A percentile compares a stretch with the other conserved stretches of the same genome.
These are phyloP conservation scores for Psophia crepitans DNA, from an alignment of 2,113 vertebrate species.

Conservation along the genomic window DNA sequence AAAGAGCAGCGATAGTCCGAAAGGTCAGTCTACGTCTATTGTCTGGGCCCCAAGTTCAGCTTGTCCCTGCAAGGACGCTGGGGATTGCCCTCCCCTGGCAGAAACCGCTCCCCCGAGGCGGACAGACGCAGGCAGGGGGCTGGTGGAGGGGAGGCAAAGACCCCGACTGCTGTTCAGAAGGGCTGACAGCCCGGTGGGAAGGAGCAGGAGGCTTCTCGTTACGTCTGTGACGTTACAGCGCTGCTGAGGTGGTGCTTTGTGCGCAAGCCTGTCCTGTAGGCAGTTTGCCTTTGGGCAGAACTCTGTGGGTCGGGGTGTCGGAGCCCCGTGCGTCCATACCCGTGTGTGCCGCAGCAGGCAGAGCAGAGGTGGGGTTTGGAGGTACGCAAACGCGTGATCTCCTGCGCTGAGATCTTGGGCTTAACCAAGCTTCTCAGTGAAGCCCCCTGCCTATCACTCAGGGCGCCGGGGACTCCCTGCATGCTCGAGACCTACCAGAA, in stretches of 20 bases:
- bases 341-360: fast-evolving
- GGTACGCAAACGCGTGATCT: not conserved
- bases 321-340: not conserved
- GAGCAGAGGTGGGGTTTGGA: not conserved
- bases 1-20: fast-evolving
- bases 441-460: not conserved
- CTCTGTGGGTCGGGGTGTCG: fast-evolving
- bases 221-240: too few relatives aligned
- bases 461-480: not conserved
- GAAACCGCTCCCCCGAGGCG: too few relatives aligned
- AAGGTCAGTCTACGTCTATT: fast-evolving
- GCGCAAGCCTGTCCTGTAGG: not conserved
- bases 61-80: too few relatives aligned
- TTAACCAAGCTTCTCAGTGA: not conserved
- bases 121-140: too few relatives aligned
- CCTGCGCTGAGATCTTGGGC: not conserved
- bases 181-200: not conserved
- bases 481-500: not conserved
- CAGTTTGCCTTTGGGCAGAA: not conserved
- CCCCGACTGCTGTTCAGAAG: not conserved
- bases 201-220: not conserved
- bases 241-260: not conserved
- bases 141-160: not conserved
- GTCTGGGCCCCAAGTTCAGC: not conserved
- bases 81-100: too few relatives aligned